Evolutionary conservation across 2,888 invertebrate species (phyloP).

Genomic region (Callyntrura sp.): DNA sequence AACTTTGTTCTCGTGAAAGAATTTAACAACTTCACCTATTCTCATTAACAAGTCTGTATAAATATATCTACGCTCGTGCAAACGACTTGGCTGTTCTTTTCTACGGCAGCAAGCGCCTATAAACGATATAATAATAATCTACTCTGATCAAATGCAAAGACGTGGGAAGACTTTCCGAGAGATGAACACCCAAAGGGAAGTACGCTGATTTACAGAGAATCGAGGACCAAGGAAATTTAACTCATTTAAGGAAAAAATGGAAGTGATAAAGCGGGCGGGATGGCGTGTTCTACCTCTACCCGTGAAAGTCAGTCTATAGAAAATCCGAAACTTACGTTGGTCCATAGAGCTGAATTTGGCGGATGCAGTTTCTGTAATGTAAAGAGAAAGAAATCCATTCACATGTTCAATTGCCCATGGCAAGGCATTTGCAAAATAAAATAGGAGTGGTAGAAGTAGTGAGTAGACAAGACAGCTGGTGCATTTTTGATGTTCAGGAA

Average conservation of each 20-base stretch:
- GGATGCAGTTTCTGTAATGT: constrained; percentile 82
- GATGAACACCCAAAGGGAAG: not conserved
- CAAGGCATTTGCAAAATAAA: constrained; percentile 26
- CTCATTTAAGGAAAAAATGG: constrained; percentile 28
- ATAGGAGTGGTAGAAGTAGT: not conserved
- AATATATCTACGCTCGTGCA: not conserved
- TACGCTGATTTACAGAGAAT: constrained; percentile 10
- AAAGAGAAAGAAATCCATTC: constrained; percentile 60
- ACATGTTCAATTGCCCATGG: constrained; percentile 74
- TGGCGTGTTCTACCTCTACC: not conserved
- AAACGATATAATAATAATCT: not conserved
- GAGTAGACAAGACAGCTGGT: constrained; percentile 46
- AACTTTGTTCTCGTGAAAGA: constrained; percentile 28
- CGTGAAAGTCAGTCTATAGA: not conserved
- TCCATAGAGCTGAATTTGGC: constrained; percentile 86
- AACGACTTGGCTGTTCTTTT: too few relatives aligned
- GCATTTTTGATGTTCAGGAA: constrained; percentile 33
- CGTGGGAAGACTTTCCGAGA: constrained; percentile 2
- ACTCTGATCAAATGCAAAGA: constrained; percentile 20
- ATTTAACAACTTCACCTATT: constrained; percentile 38
- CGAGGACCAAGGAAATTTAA: not conserved
- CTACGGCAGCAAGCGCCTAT: too few relatives aligned
- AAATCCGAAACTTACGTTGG: constrained; percentile 85
- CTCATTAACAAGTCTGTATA: constrained; percentile 11
- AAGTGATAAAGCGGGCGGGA: constrained; percentile 28